Base-by-base conservation (phyloP, 2,888 invertebrate genomes). In the Lasius fuliginosus region DNA sequence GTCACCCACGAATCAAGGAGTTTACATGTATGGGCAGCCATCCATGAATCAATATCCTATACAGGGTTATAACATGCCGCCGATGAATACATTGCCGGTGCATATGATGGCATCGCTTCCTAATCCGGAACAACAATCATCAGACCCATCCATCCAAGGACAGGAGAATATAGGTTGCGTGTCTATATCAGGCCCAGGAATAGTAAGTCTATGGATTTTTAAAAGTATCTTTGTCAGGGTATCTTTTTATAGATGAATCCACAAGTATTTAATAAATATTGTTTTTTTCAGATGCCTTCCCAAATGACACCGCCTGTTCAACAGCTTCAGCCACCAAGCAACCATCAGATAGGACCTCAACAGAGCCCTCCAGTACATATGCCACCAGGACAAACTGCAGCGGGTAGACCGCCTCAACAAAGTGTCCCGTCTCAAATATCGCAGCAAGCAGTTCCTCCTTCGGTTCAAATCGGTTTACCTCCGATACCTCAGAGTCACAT, bases 1-100 rank as follows among this genome's bases (percentile, higher is more conserved):
- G 92, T 94, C 94, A 3, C 93, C 94, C 23, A 93, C 94, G 1
- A 93, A 93, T 88, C 94, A 92, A 83, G 92, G 92, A 49, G 92
- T 93, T 49, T 94, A 93, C 60, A 90, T 92, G 36, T 93, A 94
- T 69, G 92, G 92, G 30, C 92, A 92, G 82, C 92, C 94, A 11
- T 84, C 92, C 3, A 91, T 94, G 85, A 91, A 86, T 27, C 91
- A 92, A 23, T 93, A 94, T 87, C 92, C 92, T 23, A 92, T 93
- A 84, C 92, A 90, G 42, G 89, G 91, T 53, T 94, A 94, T 68
- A 91, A 92, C 27, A 92, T 94, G 88, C 86, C 89, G n/a, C 91
- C 88, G 11, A 91, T 93, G 88, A 86, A 87, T 77, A 85, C 91
- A 15, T 79, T 92, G 30, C 92, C 92, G 0, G 77, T 91, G 8